Base-by-base conservation (phyloP, 2,113 vertebrate species). In the Chelonoidis abingdonii region DNA sequence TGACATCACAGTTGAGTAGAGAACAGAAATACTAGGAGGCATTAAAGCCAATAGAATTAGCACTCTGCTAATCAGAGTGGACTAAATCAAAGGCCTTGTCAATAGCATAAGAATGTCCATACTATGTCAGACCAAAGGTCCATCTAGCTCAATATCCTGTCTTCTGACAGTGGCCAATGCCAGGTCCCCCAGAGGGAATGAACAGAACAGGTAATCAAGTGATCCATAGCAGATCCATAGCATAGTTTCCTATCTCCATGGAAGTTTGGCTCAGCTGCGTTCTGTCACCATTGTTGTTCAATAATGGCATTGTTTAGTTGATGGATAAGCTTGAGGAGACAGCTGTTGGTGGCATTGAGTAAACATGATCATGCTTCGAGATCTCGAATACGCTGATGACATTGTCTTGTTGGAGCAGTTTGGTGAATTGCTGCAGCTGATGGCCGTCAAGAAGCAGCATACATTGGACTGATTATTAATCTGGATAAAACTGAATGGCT, bases 11-110 rank as follows among this genome's bases (percentile, higher is more conserved):
- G 27, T 87, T 56, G 27, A 81, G 80, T 79, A 35, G 17, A 82
- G n/a, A 3, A 62, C 17, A 14, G n/a, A 9, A 29, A 57, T 19
- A 41, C 21, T 0, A 0, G 24, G 49, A 86, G 3, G 11, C 52
- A 21, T 92, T 87, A 21, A 75, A 80, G 69, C 8, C 22, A 82
- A 3, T 5, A 27, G 1, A 0, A 0, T 85, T 25, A 81, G 1
- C 35, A 92, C 27, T 16, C 1, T 5, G 80, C 3, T 96, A 93
- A 95, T 93, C 92, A 96, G 78, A 94, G 72, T 78, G 78, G 54
- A 87, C 19, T 35, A 69, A 17, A 69, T 38, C 35, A 72, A 38
- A 38, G 65, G 21, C 53, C 53, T 22, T 22, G 53, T 54, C 21
- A 54, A 54, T 54, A 54, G 53, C 53, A 54, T 54, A 54, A 22